Conservation (phyloP, 2,113 vertebrate genomes). For the Poeciliopsis prolifica region DNA sequence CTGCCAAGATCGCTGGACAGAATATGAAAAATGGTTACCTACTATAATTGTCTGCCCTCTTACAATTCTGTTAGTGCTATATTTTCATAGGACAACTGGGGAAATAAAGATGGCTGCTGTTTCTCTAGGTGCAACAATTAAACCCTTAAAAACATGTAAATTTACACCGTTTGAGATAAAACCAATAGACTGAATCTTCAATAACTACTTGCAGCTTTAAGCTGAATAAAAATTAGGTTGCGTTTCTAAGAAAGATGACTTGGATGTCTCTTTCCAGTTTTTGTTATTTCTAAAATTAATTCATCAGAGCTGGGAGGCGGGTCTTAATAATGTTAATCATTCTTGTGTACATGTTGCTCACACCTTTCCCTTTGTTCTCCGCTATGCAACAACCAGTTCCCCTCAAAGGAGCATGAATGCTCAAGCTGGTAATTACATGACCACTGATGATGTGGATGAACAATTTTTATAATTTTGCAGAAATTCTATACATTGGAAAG, state of each 20-base stretch:
- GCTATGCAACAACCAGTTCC: too few species aligned
- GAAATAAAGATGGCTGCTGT: slow-evolving; percentile 24
- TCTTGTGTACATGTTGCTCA: too few species aligned
- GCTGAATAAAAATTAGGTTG: slow-evolving; percentile 2
- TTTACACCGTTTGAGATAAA: slow-evolving; percentile 3
- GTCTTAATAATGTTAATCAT: too few species aligned
- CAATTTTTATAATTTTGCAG: too few species aligned
- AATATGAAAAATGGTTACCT: slow-evolving; percentile 42
- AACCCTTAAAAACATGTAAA: slow-evolving; percentile 6
- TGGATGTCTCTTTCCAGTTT: background rate
- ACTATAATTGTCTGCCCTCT: slow-evolving; percentile 50
- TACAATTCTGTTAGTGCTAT: slow-evolving; percentile 22
- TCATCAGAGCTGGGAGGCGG: too few species aligned
- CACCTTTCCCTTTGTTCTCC: too few species aligned
- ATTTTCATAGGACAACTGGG: slow-evolving; percentile 21
- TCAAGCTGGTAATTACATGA: too few species aligned
- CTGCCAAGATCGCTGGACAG: slow-evolving; percentile 42
- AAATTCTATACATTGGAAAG: too few species aligned
- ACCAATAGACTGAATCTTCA: background rate
- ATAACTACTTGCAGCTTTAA: background rate
- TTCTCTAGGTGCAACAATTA: slow-evolving; percentile 9
- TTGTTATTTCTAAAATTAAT: background rate
- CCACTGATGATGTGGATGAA: too few species aligned
- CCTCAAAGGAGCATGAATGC: too few species aligned
- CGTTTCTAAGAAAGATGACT: background rate